Conservation (phyloP, 2,797 vertebrate genomes). For the Poeciliopsis paucimaculata region DNA sequence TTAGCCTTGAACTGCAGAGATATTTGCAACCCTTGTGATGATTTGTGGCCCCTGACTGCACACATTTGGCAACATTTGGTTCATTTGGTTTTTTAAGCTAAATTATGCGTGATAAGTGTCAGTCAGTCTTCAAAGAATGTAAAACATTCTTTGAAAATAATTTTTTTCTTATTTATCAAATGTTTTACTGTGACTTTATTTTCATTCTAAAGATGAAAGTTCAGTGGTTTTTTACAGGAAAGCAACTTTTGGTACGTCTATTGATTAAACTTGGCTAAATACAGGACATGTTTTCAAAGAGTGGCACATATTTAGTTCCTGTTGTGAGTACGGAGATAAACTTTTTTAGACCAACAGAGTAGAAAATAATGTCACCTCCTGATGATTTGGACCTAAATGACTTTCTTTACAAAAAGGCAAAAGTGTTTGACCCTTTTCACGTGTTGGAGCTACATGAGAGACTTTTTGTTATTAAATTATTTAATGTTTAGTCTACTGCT, state of each 20-base stretch:
- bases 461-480: not conserved
- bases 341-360: not conserved
- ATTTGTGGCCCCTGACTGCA: too few relatives aligned
- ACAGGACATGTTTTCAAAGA: not conserved
- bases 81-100: not conserved
- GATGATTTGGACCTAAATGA: too few relatives aligned
- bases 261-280: not conserved
- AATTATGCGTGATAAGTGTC: not conserved
- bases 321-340: not conserved
- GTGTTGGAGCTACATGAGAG: not conserved
- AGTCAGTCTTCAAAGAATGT: not conserved
- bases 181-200: not conserved
- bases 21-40: not conserved
- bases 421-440: not conserved
- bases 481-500: not conserved
- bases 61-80: too few relatives aligned
- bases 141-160: not conserved
- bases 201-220: not conserved
- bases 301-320: not conserved
- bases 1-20: not conserved
- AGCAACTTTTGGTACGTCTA: not conserved
- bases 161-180: not conserved
- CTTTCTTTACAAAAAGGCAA: not conserved
- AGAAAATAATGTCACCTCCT: not conserved
- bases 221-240: not conserved